phyloP scores from a whole-genome alignment of 2,797 vertebrate genomes.

The Danio aesculapii region DNA sequence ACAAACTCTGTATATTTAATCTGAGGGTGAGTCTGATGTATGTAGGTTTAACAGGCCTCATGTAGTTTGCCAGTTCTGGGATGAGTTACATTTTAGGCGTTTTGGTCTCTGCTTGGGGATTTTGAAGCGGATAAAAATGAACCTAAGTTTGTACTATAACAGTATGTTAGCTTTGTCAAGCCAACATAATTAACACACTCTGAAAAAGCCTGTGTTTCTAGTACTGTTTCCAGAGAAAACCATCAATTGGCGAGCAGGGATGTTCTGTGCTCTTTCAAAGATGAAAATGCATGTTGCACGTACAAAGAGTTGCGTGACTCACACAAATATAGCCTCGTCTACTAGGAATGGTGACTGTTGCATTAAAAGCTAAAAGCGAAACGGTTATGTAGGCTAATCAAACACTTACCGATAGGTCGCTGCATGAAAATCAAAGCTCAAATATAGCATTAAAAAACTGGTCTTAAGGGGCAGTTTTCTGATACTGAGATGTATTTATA shows the following conservation, averaged over 20 bases:
- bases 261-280: neutral
- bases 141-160: constrained; percentile 24
- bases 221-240: constrained; percentile 23
- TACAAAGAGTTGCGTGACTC: neutral
- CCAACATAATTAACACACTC: constrained; percentile 29
- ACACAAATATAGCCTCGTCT: neutral
- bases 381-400: too few relatives aligned
- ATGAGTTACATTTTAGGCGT: constrained; percentile 14
- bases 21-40: neutral
- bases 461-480: too few relatives aligned
- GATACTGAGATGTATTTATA: too few relatives aligned
- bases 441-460: too few relatives aligned
- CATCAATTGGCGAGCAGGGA: constrained; percentile 9
- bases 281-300: neutral
- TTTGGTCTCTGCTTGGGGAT: constrained; percentile 17
- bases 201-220: constrained; percentile 10
- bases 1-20: neutral
- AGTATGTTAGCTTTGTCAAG: constrained; percentile 17
- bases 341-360: too few relatives aligned
- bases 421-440: too few relatives aligned
- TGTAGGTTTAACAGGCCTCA: neutral
- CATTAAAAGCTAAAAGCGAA: neutral
- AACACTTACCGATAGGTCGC: too few relatives aligned
- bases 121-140: constrained; percentile 1
- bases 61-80: constrained; percentile 13